Evolutionary conservation across 2,113 vertebrate genomes (phyloP).

Genomic region (Ceuthmochares aereus): DNA sequence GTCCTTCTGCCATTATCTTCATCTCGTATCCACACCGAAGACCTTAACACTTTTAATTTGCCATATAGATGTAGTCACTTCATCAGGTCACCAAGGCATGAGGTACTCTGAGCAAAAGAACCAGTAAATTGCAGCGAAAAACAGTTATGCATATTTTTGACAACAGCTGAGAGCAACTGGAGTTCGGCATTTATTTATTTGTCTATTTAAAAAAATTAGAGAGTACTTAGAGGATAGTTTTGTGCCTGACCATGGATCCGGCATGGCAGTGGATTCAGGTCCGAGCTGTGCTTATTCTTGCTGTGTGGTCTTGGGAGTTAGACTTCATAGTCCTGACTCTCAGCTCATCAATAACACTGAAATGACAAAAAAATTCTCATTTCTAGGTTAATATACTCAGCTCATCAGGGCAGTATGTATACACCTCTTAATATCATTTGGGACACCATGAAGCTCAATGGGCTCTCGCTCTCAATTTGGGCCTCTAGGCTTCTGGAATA

Average conservation of each 20-base stretch:
- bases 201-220: background rate
- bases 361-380: background rate
- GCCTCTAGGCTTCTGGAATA: slow-evolving; percentile 9
- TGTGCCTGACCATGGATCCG: background rate
- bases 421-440: slow-evolving; percentile 6
- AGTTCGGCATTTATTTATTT: background rate
- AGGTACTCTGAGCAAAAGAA: background rate
- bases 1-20: background rate
- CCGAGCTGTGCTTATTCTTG: background rate
- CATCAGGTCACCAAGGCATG: background rate
- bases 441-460: background rate
- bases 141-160: background rate
- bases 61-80: background rate
- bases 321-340: background rate
- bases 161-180: background rate
- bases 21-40: background rate
- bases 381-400: background rate
- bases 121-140: background rate
- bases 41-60: background rate
- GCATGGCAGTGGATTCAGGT: background rate
- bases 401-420: background rate
- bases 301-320: background rate
- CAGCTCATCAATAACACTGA: background rate
- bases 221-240: background rate
- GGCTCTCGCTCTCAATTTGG: background rate